Percentiles rank a stretch among this genome's conserved stretches.
Conservation (phyloP, 64 coral and sea anemone species). For the Orbicella faveolata region DNA sequence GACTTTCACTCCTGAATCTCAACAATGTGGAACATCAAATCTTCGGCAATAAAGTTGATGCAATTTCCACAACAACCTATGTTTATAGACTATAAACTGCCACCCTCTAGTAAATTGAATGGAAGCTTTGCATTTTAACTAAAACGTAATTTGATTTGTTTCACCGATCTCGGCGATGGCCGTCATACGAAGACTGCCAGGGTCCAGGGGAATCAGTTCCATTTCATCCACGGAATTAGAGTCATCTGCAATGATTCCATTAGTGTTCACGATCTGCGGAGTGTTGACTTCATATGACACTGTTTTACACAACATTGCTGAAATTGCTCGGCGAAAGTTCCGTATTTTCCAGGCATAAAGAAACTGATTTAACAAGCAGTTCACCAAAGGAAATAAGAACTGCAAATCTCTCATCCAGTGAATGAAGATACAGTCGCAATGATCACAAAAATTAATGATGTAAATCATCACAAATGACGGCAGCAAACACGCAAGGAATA, state of each 20-base stretch:
- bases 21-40: no score
- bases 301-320: neutral
- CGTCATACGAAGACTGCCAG: neutral
- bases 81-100: no score
- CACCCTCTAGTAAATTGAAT: no score
- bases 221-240: neutral
- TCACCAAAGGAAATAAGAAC: slow-evolving; percentile 70
- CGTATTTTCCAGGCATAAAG: slow-evolving; percentile 87
- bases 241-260: neutral
- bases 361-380: slow-evolving; percentile 89
- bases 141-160: neutral
- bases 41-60: no score
- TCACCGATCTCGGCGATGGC: neutral
- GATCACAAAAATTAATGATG: slow-evolving; percentile 70
- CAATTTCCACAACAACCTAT: no score
- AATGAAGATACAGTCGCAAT: slow-evolving; percentile 63
- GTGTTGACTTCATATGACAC: neutral
- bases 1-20: no score
- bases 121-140: no score
- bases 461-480: slow-evolving; percentile 85
- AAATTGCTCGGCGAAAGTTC: slow-evolving; percentile 68
- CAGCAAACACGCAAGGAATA: slow-evolving; percentile 65
- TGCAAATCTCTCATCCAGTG: slow-evolving; percentile 87
- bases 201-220: slow-evolving; percentile 10
- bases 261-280: neutral